phyloP scores from a whole-genome alignment of 1,140 invertebrate genomes.

The Thaumetopoea pityocampa region DNA sequence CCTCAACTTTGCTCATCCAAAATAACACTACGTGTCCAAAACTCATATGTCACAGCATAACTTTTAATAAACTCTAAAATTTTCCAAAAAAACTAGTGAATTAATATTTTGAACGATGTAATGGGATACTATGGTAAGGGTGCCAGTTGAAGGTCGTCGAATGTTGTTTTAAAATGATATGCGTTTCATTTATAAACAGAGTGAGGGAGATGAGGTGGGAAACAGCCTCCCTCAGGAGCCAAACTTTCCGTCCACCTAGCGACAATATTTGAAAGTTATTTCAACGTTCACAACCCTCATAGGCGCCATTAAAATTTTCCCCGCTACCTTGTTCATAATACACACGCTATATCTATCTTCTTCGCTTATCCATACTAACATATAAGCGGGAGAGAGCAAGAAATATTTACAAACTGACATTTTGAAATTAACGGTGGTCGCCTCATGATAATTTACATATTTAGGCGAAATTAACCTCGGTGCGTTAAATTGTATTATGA shows the following conservation, averaged over 20 bases:
- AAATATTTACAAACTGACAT: conserved; percentile 71
- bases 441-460: conserved; percentile 76
- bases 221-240: conserved; percentile 64
- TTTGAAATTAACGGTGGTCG: conserved; percentile 71
- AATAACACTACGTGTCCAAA: conserved; percentile 33
- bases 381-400: conserved; percentile 28
- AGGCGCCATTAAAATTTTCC: conserved; percentile 75
- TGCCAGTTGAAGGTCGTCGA: conserved; percentile 23
- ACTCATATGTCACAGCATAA: conserved; percentile 30
- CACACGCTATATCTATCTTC: conserved; percentile 39
- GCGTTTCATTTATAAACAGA: conserved; percentile 71
- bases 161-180: conserved; percentile 64
- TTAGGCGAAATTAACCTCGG: conserved; percentile 74
- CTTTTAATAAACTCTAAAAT: neutral
- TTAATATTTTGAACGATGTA: neutral
- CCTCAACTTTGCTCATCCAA: conserved; percentile 32
- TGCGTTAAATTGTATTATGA: conserved; percentile 75
- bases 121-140: conserved; percentile 18
- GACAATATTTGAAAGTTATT: conserved; percentile 77
- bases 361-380: conserved; percentile 14
- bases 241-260: conserved; percentile 74
- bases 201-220: conserved; percentile 48
- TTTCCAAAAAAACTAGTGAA: neutral
- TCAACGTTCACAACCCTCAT: conserved; percentile 72
- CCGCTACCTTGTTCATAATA: conserved; percentile 74